Evolutionary conservation across 1,140 invertebrate genomes (phyloP), one percentile per base, ranked within the genome.

Genomic region (Thaumatotibia leucotreta): DNA sequence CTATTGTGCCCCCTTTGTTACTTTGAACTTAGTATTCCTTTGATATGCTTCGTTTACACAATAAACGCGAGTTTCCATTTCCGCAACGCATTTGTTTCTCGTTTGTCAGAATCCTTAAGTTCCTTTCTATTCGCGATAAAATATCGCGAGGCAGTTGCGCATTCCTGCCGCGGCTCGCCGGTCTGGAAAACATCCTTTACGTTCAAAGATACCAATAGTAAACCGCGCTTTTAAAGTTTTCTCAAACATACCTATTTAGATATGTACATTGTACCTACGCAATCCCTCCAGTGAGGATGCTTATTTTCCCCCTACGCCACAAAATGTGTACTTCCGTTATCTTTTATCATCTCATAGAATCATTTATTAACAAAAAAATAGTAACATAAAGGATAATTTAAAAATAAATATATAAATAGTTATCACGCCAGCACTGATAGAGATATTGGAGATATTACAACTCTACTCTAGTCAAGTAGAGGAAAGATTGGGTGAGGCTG

Each of bases 21-120:
- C 75, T 69, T 76, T 70, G 72, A 74, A 81, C 72, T 63, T 61
- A 75, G 72, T 79, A 79, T 84, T 74, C 77, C 83, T 88, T 89
- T 87, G 85, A 88, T 86, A 80, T 76, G 75, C 71, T 80, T 76
- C 69, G 65, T 72, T 76, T 67, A 73, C 81, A 73, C 77, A 83
- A 81, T 83, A 83, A 86, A 86, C 82, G 79, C 76, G 77, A 72
- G 78, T 86, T 85, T 83, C 78, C 77, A 84, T 87, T 87, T 88
- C 84, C 83, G 77, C 75, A 76, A 76, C 75, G 81, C 82, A 87
- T 85, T 87, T 86, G 83, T 84, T 82, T 75, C 72, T 80, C 75
- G 83, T 84, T 86, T 83, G 83, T 84, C 80, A 72, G 77, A 84
- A 86, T 88, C 75, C 74, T 76, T 72, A 78, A 83, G 82, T 86